These are phyloP conservation scores for Sphenopsis melanotis DNA, from an alignment of 2,797 vertebrate species.

Conservation along the genomic window DNA sequence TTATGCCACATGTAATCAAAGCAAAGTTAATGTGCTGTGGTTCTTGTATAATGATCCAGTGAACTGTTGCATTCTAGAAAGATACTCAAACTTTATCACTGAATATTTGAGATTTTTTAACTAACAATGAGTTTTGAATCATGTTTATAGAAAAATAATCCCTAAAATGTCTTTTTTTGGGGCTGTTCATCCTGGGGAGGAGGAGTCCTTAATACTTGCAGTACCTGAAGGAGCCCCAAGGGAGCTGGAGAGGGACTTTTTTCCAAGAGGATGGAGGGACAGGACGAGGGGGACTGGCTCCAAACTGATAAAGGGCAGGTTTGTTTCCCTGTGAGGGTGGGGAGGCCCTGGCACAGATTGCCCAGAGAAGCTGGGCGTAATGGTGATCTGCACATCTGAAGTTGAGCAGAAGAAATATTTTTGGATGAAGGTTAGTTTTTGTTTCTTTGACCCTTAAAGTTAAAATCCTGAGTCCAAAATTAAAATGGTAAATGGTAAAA, in stretches of 20 bases:
- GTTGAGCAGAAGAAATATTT: neutral
- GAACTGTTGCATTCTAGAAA: neutral
- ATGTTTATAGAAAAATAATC: neutral
- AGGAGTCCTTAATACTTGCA: neutral
- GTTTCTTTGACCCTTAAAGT: neutral
- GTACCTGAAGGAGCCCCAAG: neutral
- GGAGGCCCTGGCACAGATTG: neutral
- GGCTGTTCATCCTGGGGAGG: neutral
- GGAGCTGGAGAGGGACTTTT: neutral
- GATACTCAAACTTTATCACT: neutral
- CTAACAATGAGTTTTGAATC: neutral
- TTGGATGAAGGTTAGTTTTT: neutral
- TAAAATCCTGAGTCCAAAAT: neutral
- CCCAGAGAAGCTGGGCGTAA: neutral
- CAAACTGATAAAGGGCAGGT: too few relatives aligned
- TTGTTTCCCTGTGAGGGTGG: neutral
- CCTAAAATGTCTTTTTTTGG: neutral
- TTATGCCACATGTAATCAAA: neutral
- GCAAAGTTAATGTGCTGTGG: neutral
- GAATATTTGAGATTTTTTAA: neutral
- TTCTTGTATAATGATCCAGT: neutral
- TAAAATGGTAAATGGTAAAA: neutral
- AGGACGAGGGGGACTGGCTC: neutral
- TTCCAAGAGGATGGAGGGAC: accelerated
- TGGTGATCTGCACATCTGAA: neutral